Base-by-base conservation (phyloP, 2,113 vertebrate genomes). In the Syngnathus scovelli region DNA sequence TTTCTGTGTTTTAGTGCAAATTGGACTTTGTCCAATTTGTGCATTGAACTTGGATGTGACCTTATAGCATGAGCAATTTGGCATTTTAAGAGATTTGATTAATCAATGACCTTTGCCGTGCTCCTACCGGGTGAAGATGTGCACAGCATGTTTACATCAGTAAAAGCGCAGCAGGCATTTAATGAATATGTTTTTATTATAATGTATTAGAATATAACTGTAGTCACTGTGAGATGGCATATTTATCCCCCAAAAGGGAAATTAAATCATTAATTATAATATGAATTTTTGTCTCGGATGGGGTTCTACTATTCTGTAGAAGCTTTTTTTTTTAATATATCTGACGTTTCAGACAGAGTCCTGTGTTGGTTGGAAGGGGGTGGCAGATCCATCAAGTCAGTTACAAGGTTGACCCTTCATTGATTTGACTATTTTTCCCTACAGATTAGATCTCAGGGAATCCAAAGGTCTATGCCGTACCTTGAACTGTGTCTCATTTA, bases 301-400 rank as follows among this genome's bases (percentile, higher is more conserved):
- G 2, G 13, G 12, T 62, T 62, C 15, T 62, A 62, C 27, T 62
- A 44, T 27, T 27, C 27, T 8, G 60, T 21, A 62, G 21, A 62
- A 62, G 41, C 12, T 21, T 44, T 51, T 19, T 44, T 43, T 61
- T 38, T 21, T 23, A n/a, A n/a, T n/a, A n/a, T n/a, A n/a, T n/a
- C 43, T 62, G 60, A 62, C 21, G 61, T 27, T 58, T 36, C 21
- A 58, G 21, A 58, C 18, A 38, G 21, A n/a, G n/a, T 62, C 41
- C 7, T 44, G 21, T 62, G 11, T 43, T 44, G 7, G 23, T 41
- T 44, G 39, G 27, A n/a, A 21, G 10, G 39, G 18, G 44, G 21
- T 41, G 27, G 41, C 13, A 62, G 61, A 62, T 62, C 39, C 61
- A 62, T 62, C 61, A 62, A 62, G 21, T 62, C 61, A 44, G 61